These are phyloP conservation scores for Suncus etruscus DNA, from an alignment of 2,113 vertebrate genomes.

Conservation along the genomic window DNA sequence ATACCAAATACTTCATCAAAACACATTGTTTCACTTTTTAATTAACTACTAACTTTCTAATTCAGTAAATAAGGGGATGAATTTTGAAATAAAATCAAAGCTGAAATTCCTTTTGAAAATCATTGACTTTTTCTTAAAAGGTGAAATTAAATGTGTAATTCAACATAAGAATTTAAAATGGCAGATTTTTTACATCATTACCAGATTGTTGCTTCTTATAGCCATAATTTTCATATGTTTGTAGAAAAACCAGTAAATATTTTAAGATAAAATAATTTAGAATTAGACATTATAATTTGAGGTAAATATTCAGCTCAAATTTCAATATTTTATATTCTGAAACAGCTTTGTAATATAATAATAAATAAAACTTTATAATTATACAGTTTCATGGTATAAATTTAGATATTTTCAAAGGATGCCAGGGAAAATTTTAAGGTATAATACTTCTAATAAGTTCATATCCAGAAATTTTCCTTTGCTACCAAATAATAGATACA, in stretches of 20 bases:
- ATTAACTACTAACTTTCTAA: neutral
- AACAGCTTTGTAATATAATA: neutral
- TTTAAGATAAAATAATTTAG: constrained; percentile 2
- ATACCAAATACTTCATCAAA: neutral
- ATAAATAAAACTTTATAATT: neutral
- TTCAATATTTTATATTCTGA: neutral
- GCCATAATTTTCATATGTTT: neutral
- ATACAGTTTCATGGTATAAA: neutral
- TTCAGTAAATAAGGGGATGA: neutral
- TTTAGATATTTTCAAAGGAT: neutral
- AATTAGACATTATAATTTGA: neutral
- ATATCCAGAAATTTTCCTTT: neutral
- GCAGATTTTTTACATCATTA: neutral
- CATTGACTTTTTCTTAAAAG: neutral
- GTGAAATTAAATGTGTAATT: neutral
- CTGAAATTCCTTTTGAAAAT: neutral
- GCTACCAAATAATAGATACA: neutral
- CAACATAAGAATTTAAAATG: neutral
- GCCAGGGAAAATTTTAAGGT: neutral
- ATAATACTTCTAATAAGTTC: neutral
- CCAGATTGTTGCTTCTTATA: neutral
- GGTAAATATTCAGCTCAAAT: neutral
- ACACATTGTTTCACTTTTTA: constrained; percentile 2
- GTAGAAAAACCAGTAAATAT: neutral
- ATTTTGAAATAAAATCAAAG: constrained; percentile 1